Conservation (phyloP, 2,797 vertebrate species). For the Trachops cirrhosus region DNA sequence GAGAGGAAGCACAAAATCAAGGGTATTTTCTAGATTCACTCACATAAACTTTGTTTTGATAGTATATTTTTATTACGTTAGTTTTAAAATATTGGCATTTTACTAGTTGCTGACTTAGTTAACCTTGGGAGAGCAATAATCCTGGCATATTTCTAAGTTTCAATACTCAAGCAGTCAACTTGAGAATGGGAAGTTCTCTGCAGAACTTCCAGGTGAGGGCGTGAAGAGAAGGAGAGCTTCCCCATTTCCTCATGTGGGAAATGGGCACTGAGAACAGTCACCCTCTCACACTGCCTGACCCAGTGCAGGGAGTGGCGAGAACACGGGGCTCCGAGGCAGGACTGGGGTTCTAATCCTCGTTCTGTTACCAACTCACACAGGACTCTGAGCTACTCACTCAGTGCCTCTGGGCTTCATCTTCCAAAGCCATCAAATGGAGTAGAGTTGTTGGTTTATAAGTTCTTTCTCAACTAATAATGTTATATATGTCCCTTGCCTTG, state of each 20-base stretch:
- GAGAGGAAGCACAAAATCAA: neutral
- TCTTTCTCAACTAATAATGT: neutral
- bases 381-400: neutral
- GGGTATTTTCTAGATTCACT: neutral
- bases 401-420: neutral
- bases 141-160: neutral
- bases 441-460: neutral
- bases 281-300: neutral
- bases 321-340: neutral
- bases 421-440: neutral
- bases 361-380: neutral
- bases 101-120: neutral
- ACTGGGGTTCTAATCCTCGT: too few species aligned
- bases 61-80: neutral
- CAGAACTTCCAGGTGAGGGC: neutral
- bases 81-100: neutral
- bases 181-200: neutral
- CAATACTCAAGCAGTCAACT: neutral
- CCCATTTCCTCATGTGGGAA: neutral
- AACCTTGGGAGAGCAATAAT: neutral
- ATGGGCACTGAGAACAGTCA: neutral
- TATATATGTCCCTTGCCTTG: neutral
- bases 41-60: neutral
- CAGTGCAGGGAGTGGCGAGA: neutral
- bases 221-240: neutral